A percentile compares a stretch with the other conserved stretches of the same genome.
phyloP scores from a whole-genome alignment of 2,797 vertebrate species.

The Scomberomorus guttatus region DNA sequence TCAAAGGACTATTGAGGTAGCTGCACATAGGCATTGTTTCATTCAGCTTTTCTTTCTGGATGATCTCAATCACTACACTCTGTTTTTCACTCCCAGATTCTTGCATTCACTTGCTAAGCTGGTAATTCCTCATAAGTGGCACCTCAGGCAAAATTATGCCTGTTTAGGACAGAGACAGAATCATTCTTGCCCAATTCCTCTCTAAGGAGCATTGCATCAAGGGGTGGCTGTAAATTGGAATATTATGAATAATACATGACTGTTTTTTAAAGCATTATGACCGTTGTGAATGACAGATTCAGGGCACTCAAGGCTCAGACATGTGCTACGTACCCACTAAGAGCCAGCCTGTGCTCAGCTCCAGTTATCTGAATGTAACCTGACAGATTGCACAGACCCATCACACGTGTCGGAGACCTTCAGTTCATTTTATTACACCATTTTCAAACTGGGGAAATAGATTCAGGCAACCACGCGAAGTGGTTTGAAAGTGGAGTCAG shows the following conservation, averaged over 20 bases:
- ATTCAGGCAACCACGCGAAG: slow-evolving; percentile 40
- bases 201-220: slow-evolving; percentile 32
- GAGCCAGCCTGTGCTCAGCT: slow-evolving; percentile 49
- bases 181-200: slow-evolving; percentile 28
- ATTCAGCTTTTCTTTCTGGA: slow-evolving; percentile 45
- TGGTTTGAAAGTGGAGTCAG: slow-evolving; percentile 54
- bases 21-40: slow-evolving; percentile 27
- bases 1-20: slow-evolving; percentile 14
- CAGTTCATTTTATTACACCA: slow-evolving; percentile 36
- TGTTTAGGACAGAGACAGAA: slow-evolving; percentile 42
- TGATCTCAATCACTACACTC: slow-evolving; percentile 24
- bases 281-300: slow-evolving; percentile 70
- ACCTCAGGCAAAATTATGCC: slow-evolving; percentile 46
- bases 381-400: slow-evolving; percentile 44
- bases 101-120: slow-evolving; percentile 27
- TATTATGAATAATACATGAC: slow-evolving; percentile 63
- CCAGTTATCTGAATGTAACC: slow-evolving; percentile 67
- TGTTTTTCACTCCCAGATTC: slow-evolving; percentile 24
- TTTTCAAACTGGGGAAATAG: slow-evolving; percentile 36
- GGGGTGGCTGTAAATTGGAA: slow-evolving; percentile 48
- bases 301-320: slow-evolving; percentile 45
- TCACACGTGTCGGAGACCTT: slow-evolving; percentile 45
- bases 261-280: slow-evolving; percentile 64
- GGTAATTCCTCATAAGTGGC: slow-evolving; percentile 63
- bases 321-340: slow-evolving; percentile 24